These are phyloP conservation scores for Gari tellinella DNA, from an alignment of 2,888 invertebrate species.

Conservation along the genomic window DNA sequence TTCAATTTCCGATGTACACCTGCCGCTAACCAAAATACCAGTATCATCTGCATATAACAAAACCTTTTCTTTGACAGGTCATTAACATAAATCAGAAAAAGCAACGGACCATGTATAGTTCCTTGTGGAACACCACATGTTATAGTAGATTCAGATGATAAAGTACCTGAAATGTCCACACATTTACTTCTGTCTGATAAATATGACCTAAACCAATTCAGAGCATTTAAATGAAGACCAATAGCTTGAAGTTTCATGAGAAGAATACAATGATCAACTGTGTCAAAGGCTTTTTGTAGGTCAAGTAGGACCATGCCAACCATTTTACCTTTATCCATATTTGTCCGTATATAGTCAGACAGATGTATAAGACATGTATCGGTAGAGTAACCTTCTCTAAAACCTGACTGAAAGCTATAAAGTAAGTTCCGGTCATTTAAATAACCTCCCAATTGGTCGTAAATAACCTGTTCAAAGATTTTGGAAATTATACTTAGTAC, in stretches of 20 bases:
- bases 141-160: not conserved
- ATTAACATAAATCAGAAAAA: conserved; percentile 1
- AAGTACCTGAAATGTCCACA: not conserved
- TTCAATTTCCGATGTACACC: not conserved
- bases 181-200: not conserved
- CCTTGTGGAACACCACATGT: conserved; percentile 1
- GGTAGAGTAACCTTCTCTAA: too few species aligned
- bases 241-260: too few species aligned
- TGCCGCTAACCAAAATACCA: not conserved
- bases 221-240: not conserved
- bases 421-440: conserved; percentile 1
- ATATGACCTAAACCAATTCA: conserved; percentile 1
- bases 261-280: too few species aligned
- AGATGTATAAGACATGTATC: too few species aligned
- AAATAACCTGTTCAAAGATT: conserved; percentile 17
- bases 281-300: too few species aligned
- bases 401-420: not conserved
- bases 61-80: not conserved
- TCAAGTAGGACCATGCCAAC: too few species aligned
- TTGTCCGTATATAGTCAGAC: too few species aligned
- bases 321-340: too few species aligned
- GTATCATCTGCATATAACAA: conserved; percentile 6
- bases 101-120: not conserved
- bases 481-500: conserved; percentile 24
- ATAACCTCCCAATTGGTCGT: conserved; percentile 17